Evolutionary conservation across 2,113 vertebrate species (phyloP).

Genomic region (Malurus cyaneus): DNA sequence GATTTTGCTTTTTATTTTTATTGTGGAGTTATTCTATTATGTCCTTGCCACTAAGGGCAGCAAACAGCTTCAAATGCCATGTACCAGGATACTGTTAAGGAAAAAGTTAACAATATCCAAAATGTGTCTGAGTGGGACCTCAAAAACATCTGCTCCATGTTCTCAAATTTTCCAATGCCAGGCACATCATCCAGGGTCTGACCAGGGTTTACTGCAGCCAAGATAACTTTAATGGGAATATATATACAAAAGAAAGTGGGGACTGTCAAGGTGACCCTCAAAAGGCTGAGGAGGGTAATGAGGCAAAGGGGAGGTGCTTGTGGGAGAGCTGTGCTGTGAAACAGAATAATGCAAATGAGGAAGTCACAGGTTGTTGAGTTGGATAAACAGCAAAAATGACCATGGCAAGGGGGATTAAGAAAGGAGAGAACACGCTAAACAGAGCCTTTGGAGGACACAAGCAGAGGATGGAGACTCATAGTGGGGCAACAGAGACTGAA

Average conservation of each 20-base stretch:
- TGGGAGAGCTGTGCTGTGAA: background rate
- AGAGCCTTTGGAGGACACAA: background rate
- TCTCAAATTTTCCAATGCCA: background rate
- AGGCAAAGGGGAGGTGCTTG: background rate
- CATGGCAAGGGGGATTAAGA: background rate
- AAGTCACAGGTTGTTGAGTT: background rate
- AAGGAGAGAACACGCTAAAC: background rate
- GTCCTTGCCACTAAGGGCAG: background rate
- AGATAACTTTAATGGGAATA: background rate
- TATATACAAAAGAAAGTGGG: background rate
- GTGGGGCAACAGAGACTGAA: background rate
- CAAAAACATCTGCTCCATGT: background rate
- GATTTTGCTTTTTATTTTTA: background rate
- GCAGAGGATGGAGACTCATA: background rate
- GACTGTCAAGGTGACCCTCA: background rate
- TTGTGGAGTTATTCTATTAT: background rate
- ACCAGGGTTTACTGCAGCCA: background rate
- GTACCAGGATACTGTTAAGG: background rate
- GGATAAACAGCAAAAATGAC: background rate
- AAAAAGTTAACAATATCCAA: background rate
- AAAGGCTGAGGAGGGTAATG: background rate
- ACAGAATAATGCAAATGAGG: background rate
- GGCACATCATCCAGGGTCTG: background rate
- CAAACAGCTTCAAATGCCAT: background rate
- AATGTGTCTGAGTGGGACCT: background rate